Evolutionary conservation across 1,140 invertebrate genomes (phyloP).

Genomic region (Calosoma granatense): DNA sequence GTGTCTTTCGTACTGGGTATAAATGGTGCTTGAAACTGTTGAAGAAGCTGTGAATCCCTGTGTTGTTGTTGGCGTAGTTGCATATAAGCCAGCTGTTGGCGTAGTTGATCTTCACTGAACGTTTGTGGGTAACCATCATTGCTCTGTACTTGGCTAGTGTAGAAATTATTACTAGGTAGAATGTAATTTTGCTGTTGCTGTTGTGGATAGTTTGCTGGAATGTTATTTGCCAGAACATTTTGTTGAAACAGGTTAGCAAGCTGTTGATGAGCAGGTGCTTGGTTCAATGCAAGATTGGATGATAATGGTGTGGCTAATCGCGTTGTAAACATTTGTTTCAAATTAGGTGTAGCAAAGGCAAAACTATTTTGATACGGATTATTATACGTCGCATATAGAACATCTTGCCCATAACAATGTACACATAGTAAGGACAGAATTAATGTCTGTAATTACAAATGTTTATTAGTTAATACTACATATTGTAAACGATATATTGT

Average conservation of each 20-base stretch:
- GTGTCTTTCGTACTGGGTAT: not conserved
- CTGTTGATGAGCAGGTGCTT: too few species aligned
- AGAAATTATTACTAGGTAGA: not conserved
- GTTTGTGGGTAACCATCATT: not conserved
- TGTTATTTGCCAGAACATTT: not conserved
- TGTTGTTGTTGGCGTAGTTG: not conserved
- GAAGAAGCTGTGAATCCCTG: not conserved
- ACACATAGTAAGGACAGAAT: too few species aligned
- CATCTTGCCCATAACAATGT: not conserved
- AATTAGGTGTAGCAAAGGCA: not conserved
- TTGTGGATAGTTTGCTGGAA: not conserved
- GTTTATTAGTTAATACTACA: too few species aligned
- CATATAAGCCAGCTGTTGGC: not conserved
- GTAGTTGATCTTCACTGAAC: not conserved
- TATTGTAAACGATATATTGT: too few species aligned
- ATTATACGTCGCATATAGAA: not conserved
- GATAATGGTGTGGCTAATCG: not conserved
- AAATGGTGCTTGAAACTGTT: constrained; percentile 1
- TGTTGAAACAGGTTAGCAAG: too few species aligned
- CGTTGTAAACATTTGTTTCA: constrained; percentile 1
- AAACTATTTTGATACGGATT: constrained; percentile 7
- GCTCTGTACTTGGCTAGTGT: too few species aligned
- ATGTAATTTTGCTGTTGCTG: constrained; percentile 1
- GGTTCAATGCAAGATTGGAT: too few species aligned
- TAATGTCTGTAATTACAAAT: too few species aligned